These are phyloP conservation scores for Notodonta ziczac DNA, from an alignment of 2,888 invertebrate genomes.

Conservation along the genomic window DNA sequence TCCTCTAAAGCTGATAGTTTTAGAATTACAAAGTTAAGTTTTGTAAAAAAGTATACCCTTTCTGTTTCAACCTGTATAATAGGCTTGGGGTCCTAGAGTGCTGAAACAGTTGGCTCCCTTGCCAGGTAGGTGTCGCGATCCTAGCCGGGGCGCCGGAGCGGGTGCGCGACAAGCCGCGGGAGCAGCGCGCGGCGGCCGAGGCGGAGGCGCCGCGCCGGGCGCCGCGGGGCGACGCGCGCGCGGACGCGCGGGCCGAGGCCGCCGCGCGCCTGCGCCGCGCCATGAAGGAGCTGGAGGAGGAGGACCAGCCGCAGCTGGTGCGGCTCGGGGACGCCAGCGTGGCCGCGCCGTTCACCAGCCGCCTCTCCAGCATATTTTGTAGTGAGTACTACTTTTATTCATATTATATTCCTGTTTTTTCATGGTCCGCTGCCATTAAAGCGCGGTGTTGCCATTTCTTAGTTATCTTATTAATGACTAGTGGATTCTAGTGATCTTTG, in stretches of 20 bases:
- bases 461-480: too few relatives aligned
- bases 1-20: too few relatives aligned
- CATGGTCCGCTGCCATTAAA: too few relatives aligned
- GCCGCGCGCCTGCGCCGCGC: conserved; percentile 86
- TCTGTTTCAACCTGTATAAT: too few relatives aligned
- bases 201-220: conserved; percentile 57
- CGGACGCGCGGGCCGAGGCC: conserved; percentile 65
- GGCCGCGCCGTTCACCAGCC: conserved; percentile 99
- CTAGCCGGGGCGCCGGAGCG: conserved; percentile 91
- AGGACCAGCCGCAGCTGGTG: conserved; percentile 94
- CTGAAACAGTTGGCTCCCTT: too few relatives aligned
- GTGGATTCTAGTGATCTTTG: too few relatives aligned
- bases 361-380: conserved; percentile 97
- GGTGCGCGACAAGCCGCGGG: conserved; percentile 58
- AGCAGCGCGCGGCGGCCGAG: conserved; percentile 87
- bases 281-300: conserved; percentile 94
- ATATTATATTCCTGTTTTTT: too few relatives aligned
- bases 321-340: conserved; percentile 99
- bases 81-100: too few relatives aligned
- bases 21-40: too few relatives aligned
- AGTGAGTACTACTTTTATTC: conserved; percentile 86
- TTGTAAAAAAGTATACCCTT: too few relatives aligned
- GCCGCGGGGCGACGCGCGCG: conserved; percentile 44
- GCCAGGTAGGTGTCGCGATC: conserved; percentile 93
- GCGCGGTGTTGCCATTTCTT: too few relatives aligned